Evolutionary conservation across 2,113 vertebrate genomes (phyloP), one percentile per base, ranked within the genome.

Genomic region (Crotalus horridus): DNA sequence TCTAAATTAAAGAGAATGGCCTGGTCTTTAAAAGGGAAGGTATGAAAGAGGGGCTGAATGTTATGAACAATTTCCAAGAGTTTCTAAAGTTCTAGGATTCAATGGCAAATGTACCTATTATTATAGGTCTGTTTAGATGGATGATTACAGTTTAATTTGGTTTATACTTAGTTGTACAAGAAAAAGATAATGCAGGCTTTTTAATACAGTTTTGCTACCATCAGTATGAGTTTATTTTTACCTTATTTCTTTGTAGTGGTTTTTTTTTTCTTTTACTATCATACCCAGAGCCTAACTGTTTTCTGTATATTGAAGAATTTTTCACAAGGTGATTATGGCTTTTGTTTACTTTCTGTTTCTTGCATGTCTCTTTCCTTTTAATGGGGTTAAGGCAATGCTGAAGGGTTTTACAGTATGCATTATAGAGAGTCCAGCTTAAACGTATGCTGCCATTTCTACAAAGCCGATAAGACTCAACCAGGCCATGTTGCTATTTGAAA

Each of bases 191-290:
- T 20, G 48, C 12, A 59, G n/a, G 17, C 17, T 39, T 85, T 20
- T 91, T 91, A 89, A 85, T 48, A 89, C 9, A 48, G 10, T 91
- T 93, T 91, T 91, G 33, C 54, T 89, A 39, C 53, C 29, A 59
- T 85, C 39, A 6, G 17, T 59, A 21, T 85, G 53, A 88, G 64
- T 46, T 85, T 58, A 92, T 85, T 88, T 91, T 46, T 74, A 13
- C 3, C 3, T 93, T 54, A 86, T 48, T 85, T 74, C 69, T 85
- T 54, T 94, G 87, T 12, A 64, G 39, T n/a, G n/a, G 39, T 39
- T 61, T 10, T 55, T 51, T 20, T 48, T 17, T 20, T 15, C 10
- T 53, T 92, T 43, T 20, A 3, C 64, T 53, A 26, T 58, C 39
- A 39, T 46, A 88, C 26, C 7, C 20, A 33, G n/a, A 48, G 53